A percentile compares a stretch with the other conserved stretches of the same genome.
Evolutionary conservation across 2,797 vertebrate species (phyloP).

Genomic region (Hyperoplus lanceolatus): DNA sequence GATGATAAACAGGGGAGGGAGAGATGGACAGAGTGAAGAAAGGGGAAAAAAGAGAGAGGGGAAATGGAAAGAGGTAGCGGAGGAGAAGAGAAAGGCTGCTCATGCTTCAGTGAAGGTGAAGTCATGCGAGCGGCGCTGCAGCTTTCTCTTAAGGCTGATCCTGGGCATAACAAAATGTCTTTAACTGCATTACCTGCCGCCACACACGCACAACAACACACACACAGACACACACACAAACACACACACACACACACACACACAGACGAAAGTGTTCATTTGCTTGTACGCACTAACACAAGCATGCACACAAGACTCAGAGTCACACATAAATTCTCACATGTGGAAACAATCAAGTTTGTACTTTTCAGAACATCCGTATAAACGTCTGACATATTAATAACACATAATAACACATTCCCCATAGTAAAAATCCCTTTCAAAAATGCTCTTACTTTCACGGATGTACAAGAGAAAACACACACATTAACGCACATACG

Average conservation of each 20-base stretch:
- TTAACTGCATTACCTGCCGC: conserved; percentile 63
- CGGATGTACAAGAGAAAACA: neutral
- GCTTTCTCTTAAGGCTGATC: conserved; percentile 68
- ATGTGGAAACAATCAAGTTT: neutral
- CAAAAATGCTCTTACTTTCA: neutral
- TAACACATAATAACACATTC: neutral
- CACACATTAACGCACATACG: neutral
- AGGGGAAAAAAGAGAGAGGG: neutral
- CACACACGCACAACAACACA: neutral
- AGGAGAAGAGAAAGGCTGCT: conserved; percentile 50
- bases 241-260: conserved; percentile 8
- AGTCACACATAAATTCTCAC: neutral
- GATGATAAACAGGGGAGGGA: conserved; percentile 3
- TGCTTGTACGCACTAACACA: neutral
- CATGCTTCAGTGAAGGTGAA: conserved; percentile 69
- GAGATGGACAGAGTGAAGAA: neutral
- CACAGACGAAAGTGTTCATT: neutral
- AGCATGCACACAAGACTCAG: neutral
- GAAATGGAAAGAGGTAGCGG: neutral
- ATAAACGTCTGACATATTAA: neutral
- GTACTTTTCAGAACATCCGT: neutral
- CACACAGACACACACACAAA: conserved; percentile 8
- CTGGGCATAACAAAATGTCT: conserved; percentile 55
- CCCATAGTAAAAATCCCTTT: too few relatives aligned
- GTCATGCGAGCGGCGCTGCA: conserved; percentile 64